Evolutionary conservation across 2,888 invertebrate species (phyloP).

Genomic region (Cepaea hortensis): DNA sequence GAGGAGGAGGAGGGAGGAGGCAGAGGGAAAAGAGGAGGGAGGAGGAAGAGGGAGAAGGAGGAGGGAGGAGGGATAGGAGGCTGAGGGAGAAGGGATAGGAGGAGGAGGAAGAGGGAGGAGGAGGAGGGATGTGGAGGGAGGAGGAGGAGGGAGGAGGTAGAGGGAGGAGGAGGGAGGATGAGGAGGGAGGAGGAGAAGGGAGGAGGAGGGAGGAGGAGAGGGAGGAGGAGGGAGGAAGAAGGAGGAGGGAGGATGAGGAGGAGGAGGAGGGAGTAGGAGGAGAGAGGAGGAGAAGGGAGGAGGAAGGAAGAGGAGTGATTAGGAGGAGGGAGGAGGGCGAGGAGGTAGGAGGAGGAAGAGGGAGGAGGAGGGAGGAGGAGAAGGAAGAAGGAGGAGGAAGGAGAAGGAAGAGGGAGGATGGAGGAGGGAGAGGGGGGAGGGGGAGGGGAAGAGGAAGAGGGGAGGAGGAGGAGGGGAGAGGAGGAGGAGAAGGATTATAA

Average conservation of each 20-base stretch:
- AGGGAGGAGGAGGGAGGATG: too few species aligned
- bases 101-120: background rate
- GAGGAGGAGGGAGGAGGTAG: background rate
- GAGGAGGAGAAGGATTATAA: slow-evolving; percentile 2
- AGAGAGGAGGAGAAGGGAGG: too few species aligned
- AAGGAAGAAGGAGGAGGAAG: background rate
- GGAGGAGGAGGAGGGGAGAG: background rate
- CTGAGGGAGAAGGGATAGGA: background rate
- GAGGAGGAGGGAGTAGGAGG: too few species aligned
- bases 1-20: background rate
- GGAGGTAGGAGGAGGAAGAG: background rate
- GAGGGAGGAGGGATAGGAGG: background rate
- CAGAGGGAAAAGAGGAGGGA: too few species aligned
- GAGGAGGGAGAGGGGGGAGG: too few species aligned
- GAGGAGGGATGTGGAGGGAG: background rate
- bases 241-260: too few species aligned
- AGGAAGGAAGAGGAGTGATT: too few species aligned
- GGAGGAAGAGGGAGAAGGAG: background rate
- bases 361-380: background rate
- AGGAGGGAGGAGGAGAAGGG: too few species aligned
- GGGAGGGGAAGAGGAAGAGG: background rate
- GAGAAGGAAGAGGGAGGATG: background rate
- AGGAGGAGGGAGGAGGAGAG: too few species aligned
- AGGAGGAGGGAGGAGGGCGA: too few species aligned
- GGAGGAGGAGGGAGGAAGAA: background rate